These are phyloP conservation scores for Erebia aethiops DNA, from an alignment of 2,888 invertebrate genomes.

Conservation along the genomic window DNA sequence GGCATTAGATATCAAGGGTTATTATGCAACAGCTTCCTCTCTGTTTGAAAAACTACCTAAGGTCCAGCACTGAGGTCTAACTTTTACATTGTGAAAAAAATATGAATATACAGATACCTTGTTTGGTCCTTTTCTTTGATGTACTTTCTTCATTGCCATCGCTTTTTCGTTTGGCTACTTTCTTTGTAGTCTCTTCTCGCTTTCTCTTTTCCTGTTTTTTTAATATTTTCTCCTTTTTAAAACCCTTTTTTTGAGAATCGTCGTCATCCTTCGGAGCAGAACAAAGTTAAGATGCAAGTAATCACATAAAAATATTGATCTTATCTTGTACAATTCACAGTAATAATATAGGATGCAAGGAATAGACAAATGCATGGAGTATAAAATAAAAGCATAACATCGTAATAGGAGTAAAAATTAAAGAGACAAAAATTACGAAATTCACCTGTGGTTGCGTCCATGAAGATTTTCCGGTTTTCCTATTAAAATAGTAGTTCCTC, in stretches of 20 bases:
- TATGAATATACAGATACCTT: slow-evolving; percentile 49
- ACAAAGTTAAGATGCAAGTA: slow-evolving; percentile 8
- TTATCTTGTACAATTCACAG: neutral
- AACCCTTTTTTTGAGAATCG: slow-evolving; percentile 51
- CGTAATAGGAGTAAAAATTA: slow-evolving; percentile 6
- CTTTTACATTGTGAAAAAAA: neutral
- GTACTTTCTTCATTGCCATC: slow-evolving; percentile 52
- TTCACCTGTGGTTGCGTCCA: slow-evolving; percentile 76
- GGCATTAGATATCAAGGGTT: too few relatives aligned
- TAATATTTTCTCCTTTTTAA: slow-evolving; percentile 53
- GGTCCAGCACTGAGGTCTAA: too few relatives aligned
- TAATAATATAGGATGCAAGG: neutral
- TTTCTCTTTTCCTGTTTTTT: slow-evolving; percentile 52
- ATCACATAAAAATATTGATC: neutral
- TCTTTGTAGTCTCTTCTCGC: slow-evolving; percentile 56
- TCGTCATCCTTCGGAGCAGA: slow-evolving; percentile 57
- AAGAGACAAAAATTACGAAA: slow-evolving; percentile 51
- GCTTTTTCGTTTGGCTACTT: slow-evolving; percentile 64
- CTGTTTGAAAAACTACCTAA: too few relatives aligned
- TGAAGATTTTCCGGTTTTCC: slow-evolving; percentile 74
- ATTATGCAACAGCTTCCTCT: too few relatives aligned
- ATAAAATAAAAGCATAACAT: neutral
- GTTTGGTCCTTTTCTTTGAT: slow-evolving; percentile 54
- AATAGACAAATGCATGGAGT: neutral
- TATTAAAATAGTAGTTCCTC: slow-evolving; percentile 76